Evolutionary conservation across 2,888 invertebrate species (phyloP), one percentile per base, ranked within the genome.

Genomic region (Lycophotia porphyrea): DNA sequence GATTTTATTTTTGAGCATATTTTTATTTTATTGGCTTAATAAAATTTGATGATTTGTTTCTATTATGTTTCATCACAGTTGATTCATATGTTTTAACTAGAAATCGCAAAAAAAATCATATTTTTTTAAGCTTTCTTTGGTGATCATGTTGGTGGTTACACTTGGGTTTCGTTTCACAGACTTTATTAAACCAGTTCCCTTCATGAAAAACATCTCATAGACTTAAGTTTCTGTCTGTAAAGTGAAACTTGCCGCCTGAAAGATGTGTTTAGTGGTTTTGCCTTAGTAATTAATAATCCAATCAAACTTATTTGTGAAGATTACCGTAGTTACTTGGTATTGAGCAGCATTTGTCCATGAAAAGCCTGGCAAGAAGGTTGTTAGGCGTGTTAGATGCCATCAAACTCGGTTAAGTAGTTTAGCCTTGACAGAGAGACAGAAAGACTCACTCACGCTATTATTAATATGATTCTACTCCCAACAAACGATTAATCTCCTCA

Each of bases 1-100:
- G 39, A 31, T 31, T 27, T 65, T 74, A 74, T 74, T 81, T 84
- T 80, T 74, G 47, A 55, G 31, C 15, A n/a, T 60, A 58, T 80
- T 80, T 80, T 80, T 64, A 72, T 74, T 78, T 66, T 82, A 64
- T 82, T 77, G 55, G 15, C 15, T 11, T 0, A 58, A 76, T 82
- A 82, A 64, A 58, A 61, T 66, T 82, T 66, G 9, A 66, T 70
- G 78, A 66, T 82, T 77, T 64, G 34, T 79, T 82, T 49, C 27
- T 11, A 24, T 69, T 78, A 34, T 65, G n/a, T 64, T 44, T 64
- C 1, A 52, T n/a, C 2, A 7, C 1, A 5, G 34, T 44, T 52
- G 81, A 61, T n/a, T 64, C 24, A 80, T 80, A 18, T 24, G 55
- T 42, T 78, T 21, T 58, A 42, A 60, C 24, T n/a, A 24, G 24